Evolutionary conservation across 2,888 invertebrate genomes (phyloP).

Genomic region (Spodoptera littoralis): DNA sequence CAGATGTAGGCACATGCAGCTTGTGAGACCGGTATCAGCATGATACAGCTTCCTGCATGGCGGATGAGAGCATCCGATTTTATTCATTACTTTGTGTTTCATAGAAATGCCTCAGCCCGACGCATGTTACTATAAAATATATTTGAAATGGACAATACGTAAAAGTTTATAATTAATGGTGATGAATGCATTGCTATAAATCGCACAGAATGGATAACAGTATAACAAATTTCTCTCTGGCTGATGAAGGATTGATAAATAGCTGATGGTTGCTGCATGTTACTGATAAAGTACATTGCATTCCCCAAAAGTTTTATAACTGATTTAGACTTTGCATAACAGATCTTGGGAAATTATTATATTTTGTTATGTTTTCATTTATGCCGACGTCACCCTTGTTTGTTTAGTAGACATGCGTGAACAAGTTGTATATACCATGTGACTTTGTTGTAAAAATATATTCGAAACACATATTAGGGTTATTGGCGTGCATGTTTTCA

Average conservation of each 20-base stretch:
- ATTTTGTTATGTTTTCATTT: constrained; percentile 57
- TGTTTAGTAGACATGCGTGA: constrained; percentile 62
- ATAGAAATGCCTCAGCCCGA: constrained; percentile 87
- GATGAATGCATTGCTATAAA: constrained; percentile 75
- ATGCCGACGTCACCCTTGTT: constrained; percentile 60
- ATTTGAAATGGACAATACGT: constrained; percentile 68
- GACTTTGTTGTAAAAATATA: constrained; percentile 50
- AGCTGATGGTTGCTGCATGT: constrained; percentile 86
- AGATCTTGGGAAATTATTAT: constrained; percentile 65
- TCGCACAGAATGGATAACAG: constrained; percentile 72
- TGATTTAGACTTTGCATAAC: constrained; percentile 77
- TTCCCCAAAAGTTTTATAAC: constrained; percentile 70
- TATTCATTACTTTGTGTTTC: constrained; percentile 83
- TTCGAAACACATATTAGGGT: constrained; percentile 30
- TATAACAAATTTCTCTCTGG: constrained; percentile 66
- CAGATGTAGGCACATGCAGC: constrained; percentile 74
- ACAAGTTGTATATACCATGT: constrained; percentile 57
- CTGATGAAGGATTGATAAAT: constrained; percentile 70
- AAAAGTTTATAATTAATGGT: constrained; percentile 59
- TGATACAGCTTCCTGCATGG: constrained; percentile 88
- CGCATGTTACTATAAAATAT: constrained; percentile 83
- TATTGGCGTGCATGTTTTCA: constrained; percentile 29
- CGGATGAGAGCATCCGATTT: constrained; percentile 85
- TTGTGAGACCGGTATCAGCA: constrained; percentile 82
- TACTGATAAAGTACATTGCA: constrained; percentile 78